phyloP scores from a whole-genome alignment of 1,140 invertebrate species.

The Pollicipes pollicipes region DNA sequence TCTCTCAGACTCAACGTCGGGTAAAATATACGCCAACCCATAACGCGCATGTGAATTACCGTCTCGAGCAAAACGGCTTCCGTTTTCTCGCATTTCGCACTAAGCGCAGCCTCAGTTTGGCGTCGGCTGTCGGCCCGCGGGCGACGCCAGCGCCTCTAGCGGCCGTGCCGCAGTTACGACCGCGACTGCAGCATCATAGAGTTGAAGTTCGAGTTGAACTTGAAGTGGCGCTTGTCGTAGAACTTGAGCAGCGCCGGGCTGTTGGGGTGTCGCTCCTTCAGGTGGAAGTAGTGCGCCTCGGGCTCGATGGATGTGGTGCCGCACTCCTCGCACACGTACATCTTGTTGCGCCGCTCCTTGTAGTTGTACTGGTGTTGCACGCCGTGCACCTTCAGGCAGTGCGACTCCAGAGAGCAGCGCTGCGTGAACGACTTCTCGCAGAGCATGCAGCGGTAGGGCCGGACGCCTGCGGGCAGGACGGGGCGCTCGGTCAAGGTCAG shows the following conservation, averaged over 20 bases:
- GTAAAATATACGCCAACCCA: too few relatives aligned
- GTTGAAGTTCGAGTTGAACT: conserved; percentile 79
- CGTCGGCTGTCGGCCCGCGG: neutral
- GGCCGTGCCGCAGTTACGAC: neutral
- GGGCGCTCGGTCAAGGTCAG: neutral
- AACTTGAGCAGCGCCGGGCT: conserved; percentile 87
- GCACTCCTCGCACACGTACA: conserved; percentile 99
- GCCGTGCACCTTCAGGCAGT: conserved; percentile 94
- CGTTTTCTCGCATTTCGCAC: too few relatives aligned
- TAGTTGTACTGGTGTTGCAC: conserved; percentile 92
- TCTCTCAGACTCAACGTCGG: too few relatives aligned
- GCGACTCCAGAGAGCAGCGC: conserved; percentile 93
- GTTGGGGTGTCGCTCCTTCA: conserved; percentile 90
- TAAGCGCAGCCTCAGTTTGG: too few relatives aligned
- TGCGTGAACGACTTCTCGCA: conserved; percentile 99
- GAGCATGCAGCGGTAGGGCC: conserved; percentile 94
- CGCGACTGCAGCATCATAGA: conserved; percentile 52
- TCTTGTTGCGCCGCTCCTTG: conserved; percentile 90
- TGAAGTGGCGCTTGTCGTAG: conserved; percentile 95
- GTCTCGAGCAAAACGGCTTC: too few relatives aligned
- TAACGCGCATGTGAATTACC: too few relatives aligned
- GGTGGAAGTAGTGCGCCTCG: conserved; percentile 82
- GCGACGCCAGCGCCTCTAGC: neutral
- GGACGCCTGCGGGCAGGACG: conserved; percentile 45
- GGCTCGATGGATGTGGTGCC: conserved; percentile 93